A percentile compares a stretch with the other conserved stretches of the same genome.
Evolutionary conservation across 2,888 invertebrate genomes (phyloP).

Genomic region (Tetranychus truncatus): DNA sequence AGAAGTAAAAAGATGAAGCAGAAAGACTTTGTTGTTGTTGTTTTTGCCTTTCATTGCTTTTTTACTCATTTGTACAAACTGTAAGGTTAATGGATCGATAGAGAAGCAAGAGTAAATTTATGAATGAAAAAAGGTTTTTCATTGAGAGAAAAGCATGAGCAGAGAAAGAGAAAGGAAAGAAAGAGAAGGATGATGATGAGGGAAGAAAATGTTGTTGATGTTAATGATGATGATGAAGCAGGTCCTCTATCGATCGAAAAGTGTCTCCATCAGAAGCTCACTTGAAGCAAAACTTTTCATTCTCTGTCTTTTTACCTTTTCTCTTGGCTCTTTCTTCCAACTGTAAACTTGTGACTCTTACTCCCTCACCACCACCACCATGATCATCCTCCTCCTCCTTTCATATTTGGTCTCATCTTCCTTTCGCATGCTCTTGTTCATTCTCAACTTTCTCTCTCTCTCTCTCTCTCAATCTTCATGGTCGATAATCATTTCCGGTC

Average conservation of each 20-base stretch:
- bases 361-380: not conserved
- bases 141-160: conserved; percentile 4
- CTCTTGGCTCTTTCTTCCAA: not conserved
- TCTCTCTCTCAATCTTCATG: too few species aligned
- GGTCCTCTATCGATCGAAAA: not conserved
- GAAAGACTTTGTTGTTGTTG: not conserved
- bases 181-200: not conserved
- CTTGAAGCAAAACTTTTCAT: not conserved
- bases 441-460: too few species aligned
- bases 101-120: not conserved
- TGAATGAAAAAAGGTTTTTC: not conserved
- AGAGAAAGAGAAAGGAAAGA: not conserved
- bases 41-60: not conserved
- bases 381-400: too few species aligned
- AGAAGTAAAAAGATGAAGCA: not conserved
- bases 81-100: not conserved
- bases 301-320: not conserved
- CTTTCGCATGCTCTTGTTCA: too few species aligned
- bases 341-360: not conserved
- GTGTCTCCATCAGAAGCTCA: not conserved
- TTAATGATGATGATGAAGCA: not conserved
- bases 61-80: not conserved
- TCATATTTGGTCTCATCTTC: too few species aligned
- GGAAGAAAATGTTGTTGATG: not conserved
- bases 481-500: not conserved